These are phyloP conservation scores for Craterocephalus amniculus DNA, from an alignment of 2,797 vertebrate species.

Conservation along the genomic window DNA sequence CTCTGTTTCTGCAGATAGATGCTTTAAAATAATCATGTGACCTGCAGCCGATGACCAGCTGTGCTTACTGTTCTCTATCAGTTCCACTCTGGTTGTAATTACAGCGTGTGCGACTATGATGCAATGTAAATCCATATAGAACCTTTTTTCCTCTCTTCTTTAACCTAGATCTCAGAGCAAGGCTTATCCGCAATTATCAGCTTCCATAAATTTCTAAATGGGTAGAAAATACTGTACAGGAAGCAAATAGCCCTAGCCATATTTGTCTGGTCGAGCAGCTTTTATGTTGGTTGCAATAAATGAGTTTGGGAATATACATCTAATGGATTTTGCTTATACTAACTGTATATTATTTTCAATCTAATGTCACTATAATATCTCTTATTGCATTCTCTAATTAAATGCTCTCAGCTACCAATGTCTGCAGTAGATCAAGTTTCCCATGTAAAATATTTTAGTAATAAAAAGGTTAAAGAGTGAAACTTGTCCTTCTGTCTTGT, in stretches of 20 bases:
- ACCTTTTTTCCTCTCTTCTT: constrained; percentile 9
- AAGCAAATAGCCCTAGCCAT: neutral
- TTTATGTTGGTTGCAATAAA: constrained; percentile 24
- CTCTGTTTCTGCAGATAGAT: constrained; percentile 3
- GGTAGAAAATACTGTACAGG: constrained; percentile 15
- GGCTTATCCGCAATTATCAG: constrained; percentile 6
- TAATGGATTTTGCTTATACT: constrained; percentile 3
- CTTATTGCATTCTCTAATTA: constrained; percentile 2
- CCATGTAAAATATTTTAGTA: constrained; percentile 26
- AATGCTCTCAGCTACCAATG: neutral
- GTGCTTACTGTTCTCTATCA: neutral
- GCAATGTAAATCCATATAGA: neutral
- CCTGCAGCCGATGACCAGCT: constrained; percentile 12
- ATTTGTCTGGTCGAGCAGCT: neutral
- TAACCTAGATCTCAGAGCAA: neutral
- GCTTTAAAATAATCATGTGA: constrained; percentile 18
- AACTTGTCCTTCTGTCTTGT: neutral
- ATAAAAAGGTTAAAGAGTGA: constrained; percentile 35
- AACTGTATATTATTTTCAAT: neutral
- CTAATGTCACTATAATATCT: neutral
- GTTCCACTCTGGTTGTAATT: neutral
- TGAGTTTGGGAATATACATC: constrained; percentile 9
- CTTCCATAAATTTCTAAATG: neutral
- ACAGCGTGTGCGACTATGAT: neutral
- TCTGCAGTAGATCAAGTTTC: neutral